These are phyloP conservation scores for Aeoliscus strigatus DNA, from an alignment of 2,797 vertebrate species.

Conservation along the genomic window DNA sequence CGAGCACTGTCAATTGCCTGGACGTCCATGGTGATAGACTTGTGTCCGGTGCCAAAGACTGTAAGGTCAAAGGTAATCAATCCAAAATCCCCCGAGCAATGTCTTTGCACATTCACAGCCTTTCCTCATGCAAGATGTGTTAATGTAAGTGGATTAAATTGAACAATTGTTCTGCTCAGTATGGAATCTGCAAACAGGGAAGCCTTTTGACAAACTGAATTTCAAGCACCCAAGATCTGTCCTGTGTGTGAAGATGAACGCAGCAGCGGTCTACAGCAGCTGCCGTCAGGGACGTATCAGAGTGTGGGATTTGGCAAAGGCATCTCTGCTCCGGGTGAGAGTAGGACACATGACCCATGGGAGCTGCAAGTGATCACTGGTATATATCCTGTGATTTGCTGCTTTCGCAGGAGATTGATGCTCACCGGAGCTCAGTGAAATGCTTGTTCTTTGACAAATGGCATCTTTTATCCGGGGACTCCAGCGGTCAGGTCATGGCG, in stretches of 20 bases:
- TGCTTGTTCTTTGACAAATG: constrained; percentile 82
- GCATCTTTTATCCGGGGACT: constrained; percentile 83
- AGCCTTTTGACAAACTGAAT: constrained; percentile 64
- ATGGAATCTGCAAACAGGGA: constrained; percentile 80
- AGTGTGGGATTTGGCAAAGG: constrained; percentile 75
- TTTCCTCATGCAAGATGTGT: too few species aligned
- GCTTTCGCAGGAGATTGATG: constrained; percentile 69
- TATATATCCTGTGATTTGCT: too few species aligned
- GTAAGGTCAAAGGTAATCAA: constrained; percentile 80
- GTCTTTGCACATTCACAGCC: too few species aligned
- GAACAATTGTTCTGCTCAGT: too few species aligned
- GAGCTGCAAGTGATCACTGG: too few species aligned
- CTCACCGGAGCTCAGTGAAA: constrained; percentile 77
- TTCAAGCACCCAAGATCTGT: constrained; percentile 79
- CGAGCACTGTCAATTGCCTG: constrained; percentile 77
- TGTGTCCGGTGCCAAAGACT: constrained; percentile 83
- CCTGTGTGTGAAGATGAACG: constrained; percentile 72
- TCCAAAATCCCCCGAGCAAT: too few species aligned
- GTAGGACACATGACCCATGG: too few species aligned
- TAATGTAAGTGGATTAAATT: too few species aligned
- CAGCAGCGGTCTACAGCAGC: constrained; percentile 74
- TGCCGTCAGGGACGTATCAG: constrained; percentile 79
- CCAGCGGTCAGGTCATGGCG: constrained; percentile 74
- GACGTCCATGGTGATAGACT: constrained; percentile 71
- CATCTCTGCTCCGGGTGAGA: constrained; percentile 77